Evolutionary conservation across 2,797 vertebrate species (phyloP).

Genomic region (Sphenopsis melanotis): DNA sequence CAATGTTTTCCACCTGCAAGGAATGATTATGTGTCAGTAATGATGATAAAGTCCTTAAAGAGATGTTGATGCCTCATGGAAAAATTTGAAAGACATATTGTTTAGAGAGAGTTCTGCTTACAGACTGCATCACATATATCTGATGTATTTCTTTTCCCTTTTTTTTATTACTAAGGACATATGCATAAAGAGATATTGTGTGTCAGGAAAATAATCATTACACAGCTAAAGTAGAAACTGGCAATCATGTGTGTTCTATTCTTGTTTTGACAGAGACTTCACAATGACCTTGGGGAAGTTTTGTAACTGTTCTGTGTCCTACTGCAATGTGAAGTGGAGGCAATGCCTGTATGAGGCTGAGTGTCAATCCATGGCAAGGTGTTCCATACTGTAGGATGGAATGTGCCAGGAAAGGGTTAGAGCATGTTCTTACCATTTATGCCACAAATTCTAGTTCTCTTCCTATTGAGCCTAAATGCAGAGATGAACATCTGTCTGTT

Average conservation of each 20-base stretch:
- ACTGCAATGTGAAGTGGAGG: neutral
- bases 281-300: conserved; percentile 37
- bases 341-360: neutral
- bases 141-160: conserved; percentile 43
- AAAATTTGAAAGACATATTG: conserved; percentile 47
- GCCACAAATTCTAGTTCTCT: neutral
- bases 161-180: conserved; percentile 63
- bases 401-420: neutral
- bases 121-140: neutral
- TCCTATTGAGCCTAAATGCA: neutral
- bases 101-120: conserved; percentile 48
- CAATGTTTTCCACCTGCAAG: conserved; percentile 71
- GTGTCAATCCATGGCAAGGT: neutral
- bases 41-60: conserved; percentile 65
- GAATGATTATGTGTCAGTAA: conserved; percentile 67
- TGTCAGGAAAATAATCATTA: conserved; percentile 32
- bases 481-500: neutral
- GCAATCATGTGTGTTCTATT: neutral
- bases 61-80: conserved; percentile 57
- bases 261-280: conserved; percentile 18
- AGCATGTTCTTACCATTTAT: neutral
- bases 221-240: conserved; percentile 28
- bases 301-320: neutral
- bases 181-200: conserved; percentile 23
- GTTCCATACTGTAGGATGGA: neutral